Evolutionary conservation across 2,888 invertebrate species (phyloP).

Genomic region (Oligia fasciuncula): DNA sequence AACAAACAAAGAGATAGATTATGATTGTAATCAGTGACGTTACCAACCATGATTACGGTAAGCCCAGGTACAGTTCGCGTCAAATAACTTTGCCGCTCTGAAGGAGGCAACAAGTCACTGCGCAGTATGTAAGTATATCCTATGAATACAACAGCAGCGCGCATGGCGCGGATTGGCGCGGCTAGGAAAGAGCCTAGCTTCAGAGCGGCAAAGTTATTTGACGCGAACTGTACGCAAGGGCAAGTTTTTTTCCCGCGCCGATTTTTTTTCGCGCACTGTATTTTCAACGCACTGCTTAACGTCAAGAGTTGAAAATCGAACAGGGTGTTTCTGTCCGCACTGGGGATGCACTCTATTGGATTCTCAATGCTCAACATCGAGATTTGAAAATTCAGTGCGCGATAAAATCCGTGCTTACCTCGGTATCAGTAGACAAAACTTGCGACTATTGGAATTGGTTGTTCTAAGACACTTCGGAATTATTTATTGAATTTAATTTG

Average conservation of each 20-base stretch:
- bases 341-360: neutral
- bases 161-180: too few relatives aligned
- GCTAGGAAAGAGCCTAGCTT: too few relatives aligned
- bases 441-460: neutral
- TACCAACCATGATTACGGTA: neutral
- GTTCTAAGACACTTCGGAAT: neutral
- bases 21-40: neutral
- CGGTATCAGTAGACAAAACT: neutral
- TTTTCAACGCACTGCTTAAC: neutral
- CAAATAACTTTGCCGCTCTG: too few relatives aligned
- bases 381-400: neutral
- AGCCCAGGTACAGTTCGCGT: too few relatives aligned
- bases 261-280: neutral
- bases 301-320: neutral
- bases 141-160: too few relatives aligned
- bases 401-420: neutral
- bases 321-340: neutral
- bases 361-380: neutral
- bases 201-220: too few relatives aligned
- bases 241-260: neutral
- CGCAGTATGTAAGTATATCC: too few relatives aligned
- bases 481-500: neutral
- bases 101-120: too few relatives aligned
- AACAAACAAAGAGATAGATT: neutral
- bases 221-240: too few relatives aligned